Conservation (phyloP, 2,888 invertebrate genomes). For the Pterobdella sp. region DNA sequence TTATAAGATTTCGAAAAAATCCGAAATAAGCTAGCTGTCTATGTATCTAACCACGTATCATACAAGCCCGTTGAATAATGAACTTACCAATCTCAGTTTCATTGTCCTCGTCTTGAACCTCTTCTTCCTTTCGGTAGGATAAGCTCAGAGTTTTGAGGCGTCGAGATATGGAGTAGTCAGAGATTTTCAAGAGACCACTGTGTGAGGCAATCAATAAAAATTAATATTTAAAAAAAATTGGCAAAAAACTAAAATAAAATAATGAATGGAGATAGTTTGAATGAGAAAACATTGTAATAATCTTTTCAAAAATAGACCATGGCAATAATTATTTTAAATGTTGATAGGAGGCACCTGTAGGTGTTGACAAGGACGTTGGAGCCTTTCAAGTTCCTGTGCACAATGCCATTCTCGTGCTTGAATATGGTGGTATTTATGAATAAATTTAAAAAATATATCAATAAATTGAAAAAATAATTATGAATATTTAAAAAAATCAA, state of each 20-base stretch:
- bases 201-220: slow-evolving; percentile 48
- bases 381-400: slow-evolving; percentile 95
- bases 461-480: no score
- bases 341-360: slow-evolving; percentile 49
- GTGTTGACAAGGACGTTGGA: slow-evolving; percentile 98
- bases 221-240: neutral
- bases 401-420: slow-evolving; percentile 92
- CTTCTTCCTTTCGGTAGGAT: slow-evolving; percentile 55
- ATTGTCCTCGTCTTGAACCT: neutral
- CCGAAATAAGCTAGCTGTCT: no score
- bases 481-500: no score
- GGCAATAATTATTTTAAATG: no score
- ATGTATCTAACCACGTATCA: slow-evolving; percentile 2
- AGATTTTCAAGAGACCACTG: slow-evolving; percentile 93
- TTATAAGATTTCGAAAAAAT: no score
- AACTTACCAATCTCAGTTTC: neutral
- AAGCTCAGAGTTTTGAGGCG: slow-evolving; percentile 80
- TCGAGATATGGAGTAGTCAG: slow-evolving; percentile 97
- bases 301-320: no score
- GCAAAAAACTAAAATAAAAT: neutral
- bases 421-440: slow-evolving; percentile 31
- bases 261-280: neutral
- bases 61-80: slow-evolving; percentile 18
- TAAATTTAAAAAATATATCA: no score
- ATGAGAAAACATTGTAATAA: no score